A percentile compares a stretch with the other conserved stretches of the same genome.
Conservation (phyloP, 2,888 invertebrate genomes). For the Lasioglossum morio region DNA sequence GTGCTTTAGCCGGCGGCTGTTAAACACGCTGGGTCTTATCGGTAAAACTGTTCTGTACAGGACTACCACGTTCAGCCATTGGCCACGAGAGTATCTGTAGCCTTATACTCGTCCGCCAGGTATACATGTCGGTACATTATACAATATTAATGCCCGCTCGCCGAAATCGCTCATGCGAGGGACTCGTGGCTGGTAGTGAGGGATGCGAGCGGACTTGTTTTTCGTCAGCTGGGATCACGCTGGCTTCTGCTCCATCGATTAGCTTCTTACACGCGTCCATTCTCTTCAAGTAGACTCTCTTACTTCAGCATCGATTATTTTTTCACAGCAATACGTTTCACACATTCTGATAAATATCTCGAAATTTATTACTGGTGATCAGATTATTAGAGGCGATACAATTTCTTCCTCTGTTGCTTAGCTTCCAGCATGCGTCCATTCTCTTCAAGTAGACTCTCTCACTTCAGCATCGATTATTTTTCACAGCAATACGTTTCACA, state of each 20-base stretch:
- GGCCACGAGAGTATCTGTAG: slow-evolving; percentile 75
- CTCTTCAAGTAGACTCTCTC: no score
- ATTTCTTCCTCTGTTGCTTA: no score
- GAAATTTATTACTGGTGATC: no score
- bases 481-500: no score
- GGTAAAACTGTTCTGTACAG: slow-evolving; percentile 82
- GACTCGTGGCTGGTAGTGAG: slow-evolving; percentile 17
- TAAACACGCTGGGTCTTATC: slow-evolving; percentile 83
- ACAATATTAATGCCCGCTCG: slow-evolving; percentile 73
- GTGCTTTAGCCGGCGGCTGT: slow-evolving; percentile 82
- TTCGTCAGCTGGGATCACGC: neutral
- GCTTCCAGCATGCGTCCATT: no score
- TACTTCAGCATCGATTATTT: neutral
- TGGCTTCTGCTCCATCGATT: neutral
- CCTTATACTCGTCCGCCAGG: slow-evolving; percentile 73
- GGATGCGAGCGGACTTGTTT: slow-evolving; percentile 9
- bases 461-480: no score
- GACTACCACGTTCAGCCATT: slow-evolving; percentile 77
- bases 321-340: no score
- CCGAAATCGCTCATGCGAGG: slow-evolving; percentile 64
- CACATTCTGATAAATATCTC: no score
- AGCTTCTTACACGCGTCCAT: neutral
- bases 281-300: neutral
- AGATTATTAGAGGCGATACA: no score
- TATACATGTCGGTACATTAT: slow-evolving; percentile 72